Evolutionary conservation across 1,140 invertebrate genomes (phyloP).

Genomic region (Rhyacophila brunnea): DNA sequence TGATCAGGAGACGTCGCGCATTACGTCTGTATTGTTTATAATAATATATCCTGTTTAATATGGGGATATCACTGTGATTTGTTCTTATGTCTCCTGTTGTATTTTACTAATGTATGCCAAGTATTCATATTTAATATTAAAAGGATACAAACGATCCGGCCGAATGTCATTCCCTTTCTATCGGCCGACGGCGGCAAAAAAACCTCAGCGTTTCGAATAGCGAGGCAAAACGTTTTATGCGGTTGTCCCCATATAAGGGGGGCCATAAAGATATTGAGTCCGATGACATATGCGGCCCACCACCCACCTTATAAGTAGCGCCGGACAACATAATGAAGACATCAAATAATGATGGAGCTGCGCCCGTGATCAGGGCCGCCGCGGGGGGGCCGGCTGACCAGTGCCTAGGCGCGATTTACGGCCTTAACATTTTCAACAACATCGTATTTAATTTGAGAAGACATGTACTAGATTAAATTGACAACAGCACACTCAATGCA

Average conservation of each 20-base stretch:
- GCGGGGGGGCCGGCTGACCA: no score
- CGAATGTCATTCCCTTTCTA: not conserved
- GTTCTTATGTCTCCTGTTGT: no score
- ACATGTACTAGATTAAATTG: no score
- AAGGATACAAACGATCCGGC: no score
- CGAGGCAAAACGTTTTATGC: not conserved
- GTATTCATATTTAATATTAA: constrained; percentile 1
- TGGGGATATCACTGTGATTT: no score
- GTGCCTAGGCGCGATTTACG: not conserved
- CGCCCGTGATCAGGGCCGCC: no score
- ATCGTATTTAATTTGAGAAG: no score
- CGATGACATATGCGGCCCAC: constrained; percentile 12
- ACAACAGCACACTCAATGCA: no score
- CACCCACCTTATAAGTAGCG: constrained; percentile 19
- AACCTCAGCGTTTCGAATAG: not conserved
- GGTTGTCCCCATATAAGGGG: constrained; percentile 1
- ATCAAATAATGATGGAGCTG: constrained; percentile 7
- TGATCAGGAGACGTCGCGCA: no score
- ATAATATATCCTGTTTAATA: no score
- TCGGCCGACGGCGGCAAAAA: not conserved
- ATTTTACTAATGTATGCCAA: not conserved
- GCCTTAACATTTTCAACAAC: no score
- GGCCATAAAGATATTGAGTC: constrained; percentile 10
- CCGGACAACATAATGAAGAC: constrained; percentile 19
- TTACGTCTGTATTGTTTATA: no score